Evolutionary conservation across 2,888 invertebrate genomes (phyloP), one percentile per base, ranked within the genome.

Genomic region (Heliconius aoede): DNA sequence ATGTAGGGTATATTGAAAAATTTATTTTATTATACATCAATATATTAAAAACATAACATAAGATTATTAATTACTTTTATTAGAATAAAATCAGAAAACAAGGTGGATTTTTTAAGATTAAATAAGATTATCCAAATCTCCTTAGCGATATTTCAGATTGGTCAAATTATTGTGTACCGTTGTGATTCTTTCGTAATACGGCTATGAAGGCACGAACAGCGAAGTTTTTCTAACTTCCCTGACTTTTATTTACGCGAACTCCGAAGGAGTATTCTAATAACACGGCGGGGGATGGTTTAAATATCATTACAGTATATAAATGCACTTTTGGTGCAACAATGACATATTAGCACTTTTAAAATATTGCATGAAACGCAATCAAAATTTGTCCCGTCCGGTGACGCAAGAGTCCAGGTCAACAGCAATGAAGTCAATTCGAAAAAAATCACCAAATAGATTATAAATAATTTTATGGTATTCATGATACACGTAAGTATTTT

Each of bases 191-290:
- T 73, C 24, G 3, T 60, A 55, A 73, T 69, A 62, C n/a, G 18
- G 76, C 76, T 55, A 62, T 15, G 18, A 62, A 18, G 73, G 51
- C 76, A 73, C 76, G 73, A 51, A n/a, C 60, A 36, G n/a, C 21
- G 62, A 65, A 74, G 58, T 74, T 74, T 21, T 21, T 62, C 5
- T 74, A 74, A 68, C 58, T 36, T 36, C 4, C 1, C 13, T 24
- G 36, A 58, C 21, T 71, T 68, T 46, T 28, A 51, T 51, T 28
- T 68, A 26, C 24, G 18, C 18, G 13, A 26, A 65, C 8, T 65
- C 40, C 21, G 7, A 18, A 46, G 65, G 9, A n/a, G 1, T 55
- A n/a, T 21, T 51, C n/a, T 55, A 55, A n/a, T n/a, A 55, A n/a
- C 55, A n/a, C 9, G 9, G 55, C 24, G n/a, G 3, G n/a, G 24